Conservation (phyloP, 2,888 invertebrate species). For the Andrena praecox region DNA sequence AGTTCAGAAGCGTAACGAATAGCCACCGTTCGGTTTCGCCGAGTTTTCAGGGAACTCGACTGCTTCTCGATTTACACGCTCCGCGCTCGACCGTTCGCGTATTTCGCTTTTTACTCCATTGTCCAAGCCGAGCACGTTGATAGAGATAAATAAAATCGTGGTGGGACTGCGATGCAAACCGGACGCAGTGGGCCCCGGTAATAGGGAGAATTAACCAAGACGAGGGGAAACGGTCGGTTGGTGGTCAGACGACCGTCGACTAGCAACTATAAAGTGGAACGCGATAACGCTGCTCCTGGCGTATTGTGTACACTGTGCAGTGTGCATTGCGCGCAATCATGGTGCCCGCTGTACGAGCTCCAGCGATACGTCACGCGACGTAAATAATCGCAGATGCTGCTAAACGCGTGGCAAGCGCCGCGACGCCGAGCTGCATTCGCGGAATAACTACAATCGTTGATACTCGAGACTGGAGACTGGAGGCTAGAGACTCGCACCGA, state of each 20-base stretch:
- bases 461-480: not conserved
- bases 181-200: not conserved
- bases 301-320: slow-evolving; percentile 35
- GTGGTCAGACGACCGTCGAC: slow-evolving; percentile 27
- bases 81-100: no score
- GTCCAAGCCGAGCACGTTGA: not conserved
- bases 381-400: slow-evolving; percentile 60
- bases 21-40: no score
- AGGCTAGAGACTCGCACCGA: not conserved
- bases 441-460: slow-evolving; percentile 41
- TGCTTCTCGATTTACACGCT: no score
- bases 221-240: slow-evolving; percentile 29
- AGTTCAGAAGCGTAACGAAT: no score
- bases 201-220: slow-evolving; percentile 23
- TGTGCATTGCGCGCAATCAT: slow-evolving; percentile 36
- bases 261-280: slow-evolving; percentile 41
- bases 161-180: not conserved
- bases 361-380: slow-evolving; percentile 59
- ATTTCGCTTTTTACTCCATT: not conserved
- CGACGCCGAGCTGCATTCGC: not conserved
- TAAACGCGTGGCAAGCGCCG: slow-evolving; percentile 33
- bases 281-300: slow-evolving; percentile 35
- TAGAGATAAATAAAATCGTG: slow-evolving; percentile 20
- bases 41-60: no score
- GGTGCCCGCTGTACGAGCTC: slow-evolving; percentile 7